phyloP scores from a whole-genome alignment of 2,888 invertebrate species.

The Crioceris asparagi region DNA sequence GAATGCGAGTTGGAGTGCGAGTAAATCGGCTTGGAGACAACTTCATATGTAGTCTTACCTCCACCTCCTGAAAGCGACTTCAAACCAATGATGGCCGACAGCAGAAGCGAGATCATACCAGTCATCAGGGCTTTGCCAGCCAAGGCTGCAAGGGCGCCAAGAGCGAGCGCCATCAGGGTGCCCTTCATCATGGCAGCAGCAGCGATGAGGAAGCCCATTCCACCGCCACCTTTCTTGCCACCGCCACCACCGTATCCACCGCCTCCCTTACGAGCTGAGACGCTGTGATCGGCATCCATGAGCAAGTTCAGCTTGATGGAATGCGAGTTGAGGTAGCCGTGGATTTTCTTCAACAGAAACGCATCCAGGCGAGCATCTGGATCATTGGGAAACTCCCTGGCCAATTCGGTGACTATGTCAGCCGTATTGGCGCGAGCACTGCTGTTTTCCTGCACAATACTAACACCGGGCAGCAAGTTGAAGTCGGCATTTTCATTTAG shows the following conservation, averaged over 20 bases:
- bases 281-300: conserved; percentile 24
- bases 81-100: conserved; percentile 62
- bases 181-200: conserved; percentile 51
- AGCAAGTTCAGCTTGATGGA: conserved; percentile 54
- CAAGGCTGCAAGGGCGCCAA: conserved; percentile 60
- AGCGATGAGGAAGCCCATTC: conserved; percentile 38
- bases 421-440: conserved; percentile 41
- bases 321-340: conserved; percentile 57
- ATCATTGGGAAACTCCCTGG: conserved; percentile 59
- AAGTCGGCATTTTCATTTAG: conserved; percentile 56
- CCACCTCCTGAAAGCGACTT: conserved; percentile 56
- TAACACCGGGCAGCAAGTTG: conserved; percentile 57
- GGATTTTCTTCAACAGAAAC: conserved; percentile 55
- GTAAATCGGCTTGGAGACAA: conserved; percentile 68
- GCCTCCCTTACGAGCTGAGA: conserved; percentile 28
- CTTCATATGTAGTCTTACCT: conserved; percentile 65
- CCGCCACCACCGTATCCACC: conserved; percentile 32
- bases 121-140: conserved; percentile 78
- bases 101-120: conserved; percentile 61
- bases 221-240: conserved; percentile 43
- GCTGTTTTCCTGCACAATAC: conserved; percentile 51
- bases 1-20: conserved; percentile 53
- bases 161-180: conserved; percentile 57
- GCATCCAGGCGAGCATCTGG: conserved; percentile 63
- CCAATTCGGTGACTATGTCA: conserved; percentile 60